phyloP scores from a whole-genome alignment of 1,140 invertebrate species.

The Harpegnathos saltator region DNA sequence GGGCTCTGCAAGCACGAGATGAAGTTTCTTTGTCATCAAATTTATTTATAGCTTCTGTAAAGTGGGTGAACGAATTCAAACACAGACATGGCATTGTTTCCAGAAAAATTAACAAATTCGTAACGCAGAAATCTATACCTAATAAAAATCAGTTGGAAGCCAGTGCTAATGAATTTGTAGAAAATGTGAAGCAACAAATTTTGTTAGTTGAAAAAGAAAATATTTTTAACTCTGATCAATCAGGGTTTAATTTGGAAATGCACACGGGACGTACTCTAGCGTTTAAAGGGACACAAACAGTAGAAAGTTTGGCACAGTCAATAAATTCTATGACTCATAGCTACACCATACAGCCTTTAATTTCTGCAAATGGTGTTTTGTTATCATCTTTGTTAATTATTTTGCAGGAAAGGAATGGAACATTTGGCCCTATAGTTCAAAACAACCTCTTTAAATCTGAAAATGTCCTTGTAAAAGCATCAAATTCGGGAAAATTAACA shows the following conservation, averaged over 20 bases:
- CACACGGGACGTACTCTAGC: slow-evolving; percentile 17
- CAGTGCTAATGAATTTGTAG: not conserved
- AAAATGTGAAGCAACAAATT: not conserved
- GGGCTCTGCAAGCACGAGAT: slow-evolving; percentile 6
- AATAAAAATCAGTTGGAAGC: not conserved
- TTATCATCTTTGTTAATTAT: slow-evolving; percentile 22
- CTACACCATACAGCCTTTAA: too few relatives aligned
- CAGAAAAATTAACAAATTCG: slow-evolving; percentile 25
- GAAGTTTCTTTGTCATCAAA: not conserved
- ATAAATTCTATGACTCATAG: slow-evolving; percentile 1
- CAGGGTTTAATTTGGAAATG: slow-evolving; percentile 23
- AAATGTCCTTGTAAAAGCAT: slow-evolving; percentile 10
- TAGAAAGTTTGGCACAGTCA: not conserved
- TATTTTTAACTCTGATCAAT: slow-evolving; percentile 26
- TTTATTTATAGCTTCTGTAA: slow-evolving; percentile 12
- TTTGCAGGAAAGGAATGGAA: slow-evolving; percentile 19
- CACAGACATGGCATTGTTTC: not conserved
- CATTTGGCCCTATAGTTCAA: slow-evolving; percentile 10
- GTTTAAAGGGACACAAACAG: slow-evolving; percentile 22
- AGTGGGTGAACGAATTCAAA: slow-evolving; percentile 17
- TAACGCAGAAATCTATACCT: slow-evolving; percentile 3
- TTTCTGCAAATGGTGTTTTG: not conserved
- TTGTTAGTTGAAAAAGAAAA: not conserved
- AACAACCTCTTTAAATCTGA: slow-evolving; percentile 1
- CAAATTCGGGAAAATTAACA: slow-evolving; percentile 11